Base-by-base conservation (phyloP, 1,140 invertebrate species). In the Zaprionus ghesquierei region DNA sequence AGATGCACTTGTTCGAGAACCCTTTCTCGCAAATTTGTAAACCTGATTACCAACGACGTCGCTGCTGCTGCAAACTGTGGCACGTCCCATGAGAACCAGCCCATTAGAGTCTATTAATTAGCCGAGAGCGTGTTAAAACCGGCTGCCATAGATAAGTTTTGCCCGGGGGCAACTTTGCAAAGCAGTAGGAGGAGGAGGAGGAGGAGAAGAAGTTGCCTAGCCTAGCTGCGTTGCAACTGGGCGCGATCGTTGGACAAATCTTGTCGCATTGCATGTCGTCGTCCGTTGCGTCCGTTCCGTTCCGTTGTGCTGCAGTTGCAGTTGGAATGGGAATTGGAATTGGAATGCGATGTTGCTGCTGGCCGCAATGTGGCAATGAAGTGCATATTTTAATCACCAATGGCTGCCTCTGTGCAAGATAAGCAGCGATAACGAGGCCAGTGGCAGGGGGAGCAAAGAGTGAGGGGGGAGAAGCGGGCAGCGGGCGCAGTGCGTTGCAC, bases 391-490 rank as follows among this genome's bases (percentile, higher is more conserved):
- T 81, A 85, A 85, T 81, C 81, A 79, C 60, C 79, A 81, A 77
- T 85, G 79, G 89, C 84, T 90, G 89, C 89, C 75, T 81, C 89
- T 80, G 77, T 75, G 74, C 86, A 85, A 89, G 85, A 89, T 89
- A 90, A 90, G 82, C 38, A 41, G 29, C 59, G 66, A 69, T 75
- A 75, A 75, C 66, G 66, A 58, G 60, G 38, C 51, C 35, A 56
- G 2, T 53, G 46, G 2, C 35, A 41, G 13, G 10, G 23, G 20
- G 12, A 2, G 38, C 1, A 38, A 6, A 4, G 33, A 12, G 31
- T 20, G 2, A 9, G 10, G 27, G 9, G n/a, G 53, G 23, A 51
- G 46, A 10, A 12, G 27, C 3, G 10, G 60, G 2, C 13, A 58
- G 51, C 6, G 25, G 10, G 15, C 25, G 10, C 20, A 20, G 27